phyloP scores from a whole-genome alignment of 1,140 invertebrate genomes.

The Anastatus disparis region DNA sequence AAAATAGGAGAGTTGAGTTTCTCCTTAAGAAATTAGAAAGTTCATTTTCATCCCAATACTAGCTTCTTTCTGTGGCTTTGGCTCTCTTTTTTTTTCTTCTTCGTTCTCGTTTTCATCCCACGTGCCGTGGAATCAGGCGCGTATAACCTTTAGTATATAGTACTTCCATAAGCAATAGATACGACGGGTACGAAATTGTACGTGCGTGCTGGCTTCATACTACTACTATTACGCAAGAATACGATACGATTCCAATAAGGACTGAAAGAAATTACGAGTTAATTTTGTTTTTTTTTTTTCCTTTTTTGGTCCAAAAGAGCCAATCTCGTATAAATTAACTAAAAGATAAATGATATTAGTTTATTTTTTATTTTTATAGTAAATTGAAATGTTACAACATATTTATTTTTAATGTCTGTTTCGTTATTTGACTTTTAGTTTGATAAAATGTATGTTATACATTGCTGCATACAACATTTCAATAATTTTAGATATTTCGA shows the following conservation, averaged over 20 bases:
- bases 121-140: not conserved
- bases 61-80: not conserved
- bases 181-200: not conserved
- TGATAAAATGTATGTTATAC: too few species aligned
- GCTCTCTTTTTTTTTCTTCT: too few species aligned
- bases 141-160: not conserved
- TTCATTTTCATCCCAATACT: constrained; percentile 12
- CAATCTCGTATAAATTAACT: constrained; percentile 17
- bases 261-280: constrained; percentile 5
- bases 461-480: too few species aligned
- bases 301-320: too few species aligned
- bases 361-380: not conserved
- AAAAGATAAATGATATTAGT: not conserved
- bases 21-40: constrained; percentile 33
- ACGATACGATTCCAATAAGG: not conserved
- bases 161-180: constrained; percentile 17
- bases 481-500: too few species aligned
- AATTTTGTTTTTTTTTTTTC: too few species aligned
- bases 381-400: not conserved
- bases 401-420: too few species aligned
- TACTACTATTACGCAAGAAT: too few species aligned
- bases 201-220: not conserved
- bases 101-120: not conserved
- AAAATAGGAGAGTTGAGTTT: constrained; percentile 1
- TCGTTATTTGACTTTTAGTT: too few species aligned